Evolutionary conservation across 1,140 invertebrate species (phyloP), one percentile per base, ranked within the genome.

Genomic region (Arion vulgaris): DNA sequence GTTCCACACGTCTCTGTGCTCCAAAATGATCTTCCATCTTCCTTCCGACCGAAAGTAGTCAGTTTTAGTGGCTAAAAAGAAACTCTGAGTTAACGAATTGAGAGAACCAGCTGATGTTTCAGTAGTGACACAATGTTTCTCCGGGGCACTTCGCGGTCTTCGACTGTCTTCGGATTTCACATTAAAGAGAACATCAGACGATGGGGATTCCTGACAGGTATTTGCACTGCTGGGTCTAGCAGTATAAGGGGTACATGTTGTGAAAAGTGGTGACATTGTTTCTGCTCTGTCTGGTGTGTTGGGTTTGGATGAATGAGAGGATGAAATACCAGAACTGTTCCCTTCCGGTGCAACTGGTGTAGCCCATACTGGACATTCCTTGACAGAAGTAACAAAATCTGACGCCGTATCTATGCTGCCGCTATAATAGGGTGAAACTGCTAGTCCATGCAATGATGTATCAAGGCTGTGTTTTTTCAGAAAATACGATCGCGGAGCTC

Each of bases 41-140:
- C 89, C 89, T 79, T 87, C 86, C 11, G 89, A 85, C 39, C 87
- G 79, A 86, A 91, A 91, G 76, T 85, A 87, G 76, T 91, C 90
- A 15, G 86, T 86, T 74, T 87, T 87, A 15, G 88, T 88, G 53
- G 89, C 90, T 39, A 90, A 82, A 73, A 91, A 91, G 75, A 88
- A 87, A 71, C 86, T 89, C 32, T 90, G 87, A 11, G 89, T 88
- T 45, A 91, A 81, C 36, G 88, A 88, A 11, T 82, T 86, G 23
- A 90, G 71, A 0, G 90, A 88, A 13, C 86, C 85, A 5, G 83
- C 76, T 1, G 77, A 68, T 0, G 62, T 15, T 32, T 76, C 53
- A 0, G 41, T 71, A 15, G 28, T 62, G 0, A 71, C 53, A 23
- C 82, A 86, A 26, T 83, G 57, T 17, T 68, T 45, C 13, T 82